Evolutionary conservation across 2,113 vertebrate species (phyloP), one percentile per base, ranked within the genome.

Genomic region (Empidonax alnorum): DNA sequence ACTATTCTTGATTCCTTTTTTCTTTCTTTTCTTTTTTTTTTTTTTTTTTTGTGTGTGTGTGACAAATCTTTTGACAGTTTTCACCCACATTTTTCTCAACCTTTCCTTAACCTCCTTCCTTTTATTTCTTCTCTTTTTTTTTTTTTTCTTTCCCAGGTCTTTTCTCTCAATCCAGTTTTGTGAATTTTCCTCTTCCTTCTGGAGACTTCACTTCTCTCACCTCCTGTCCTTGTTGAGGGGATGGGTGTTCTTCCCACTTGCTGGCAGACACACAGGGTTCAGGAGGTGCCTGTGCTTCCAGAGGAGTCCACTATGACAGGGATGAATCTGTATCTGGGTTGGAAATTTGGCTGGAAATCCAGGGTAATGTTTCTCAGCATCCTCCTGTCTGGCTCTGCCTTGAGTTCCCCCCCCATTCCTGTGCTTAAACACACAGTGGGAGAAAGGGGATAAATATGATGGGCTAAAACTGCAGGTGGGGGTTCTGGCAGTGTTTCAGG

Each of bases 221-320:
- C 5, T 79, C 56, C 44, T 33, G 39, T 42, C 62, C 74, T 63
- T 12, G 33, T 58, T 18, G 13, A 37, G 69, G 49, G 49, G 31
- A 12, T 15, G 25, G 3, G 8, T 44, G 27, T n/a, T 69, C 25
- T 47, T 56, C 52, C 65, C 47, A 8, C 0, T 0, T 41, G 2
- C 49, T 37, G 62, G 44, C 67, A 55, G 72, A 33, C 33, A 17
- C 33, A 4, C 22, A 33, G 56, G 44, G 46, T 17, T 16, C 66
- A 46, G 47, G 30, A 42, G 68, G n/a, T 62, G 76, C 44, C 59
- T 12, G 17, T 63, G 44, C 55, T 67, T 63, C 56, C 71, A 65
- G 41, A 27, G 39, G 24, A 53, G 23, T 14, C 53, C 65, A 58
- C 68, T 73, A 0, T 17, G 18, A 14, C 27, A 25, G 14, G 19